Percentiles rank a stretch among this genome's conserved stretches.
Conservation (phyloP, 2,113 vertebrate species). For the Laticauda laticaudata region DNA sequence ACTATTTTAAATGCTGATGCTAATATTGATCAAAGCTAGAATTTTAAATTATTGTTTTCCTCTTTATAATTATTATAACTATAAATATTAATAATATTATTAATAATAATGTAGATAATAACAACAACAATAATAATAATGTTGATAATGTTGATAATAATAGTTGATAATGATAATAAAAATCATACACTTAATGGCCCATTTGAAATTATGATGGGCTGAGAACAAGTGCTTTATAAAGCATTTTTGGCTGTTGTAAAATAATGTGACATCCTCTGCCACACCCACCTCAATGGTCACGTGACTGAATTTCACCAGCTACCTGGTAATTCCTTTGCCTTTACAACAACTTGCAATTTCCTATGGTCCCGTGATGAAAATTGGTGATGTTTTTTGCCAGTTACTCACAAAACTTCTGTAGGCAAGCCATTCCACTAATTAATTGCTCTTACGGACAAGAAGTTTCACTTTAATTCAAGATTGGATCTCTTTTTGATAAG, state of each 20-base stretch:
- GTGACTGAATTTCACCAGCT: background rate
- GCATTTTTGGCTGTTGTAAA: too few species aligned
- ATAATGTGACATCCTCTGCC: too few species aligned
- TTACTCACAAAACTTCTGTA: background rate
- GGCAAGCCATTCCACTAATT: background rate
- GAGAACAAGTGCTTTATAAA: background rate
- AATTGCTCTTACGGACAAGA: background rate
- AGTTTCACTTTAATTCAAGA: background rate
- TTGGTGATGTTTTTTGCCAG: background rate
- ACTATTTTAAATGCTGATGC: background rate
- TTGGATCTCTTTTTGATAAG: background rate
- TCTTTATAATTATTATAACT: background rate
- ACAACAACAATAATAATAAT: too few species aligned
- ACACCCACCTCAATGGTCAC: background rate
- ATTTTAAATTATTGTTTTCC: background rate
- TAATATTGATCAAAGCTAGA: background rate
- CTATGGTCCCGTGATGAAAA: background rate
- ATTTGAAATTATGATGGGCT: background rate
- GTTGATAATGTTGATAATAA: background rate
- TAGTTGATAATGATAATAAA: background rate
- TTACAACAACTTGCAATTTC: background rate
- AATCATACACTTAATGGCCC: background rate
- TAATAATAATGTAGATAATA: too few species aligned
- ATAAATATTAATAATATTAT: too few species aligned
- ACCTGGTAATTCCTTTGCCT: background rate